These are phyloP conservation scores for Chaetoderma sp. DNA, from an alignment of 2,888 invertebrate species.

Conservation along the genomic window DNA sequence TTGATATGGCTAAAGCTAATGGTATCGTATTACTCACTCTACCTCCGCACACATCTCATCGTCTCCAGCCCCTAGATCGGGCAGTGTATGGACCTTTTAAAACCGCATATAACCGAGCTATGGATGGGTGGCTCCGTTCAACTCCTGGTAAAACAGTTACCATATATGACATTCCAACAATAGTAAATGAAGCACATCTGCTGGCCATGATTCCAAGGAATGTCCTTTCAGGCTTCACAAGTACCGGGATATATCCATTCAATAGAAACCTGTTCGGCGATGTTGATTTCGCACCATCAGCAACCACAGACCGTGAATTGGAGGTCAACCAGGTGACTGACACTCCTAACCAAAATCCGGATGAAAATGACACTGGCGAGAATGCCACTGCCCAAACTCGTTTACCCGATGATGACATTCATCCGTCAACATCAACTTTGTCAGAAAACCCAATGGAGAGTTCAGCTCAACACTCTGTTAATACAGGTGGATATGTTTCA, in stretches of 20 bases:
- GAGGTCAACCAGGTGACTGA: too few relatives aligned
- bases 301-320: neutral
- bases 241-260: constrained; percentile 5
- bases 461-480: too few relatives aligned
- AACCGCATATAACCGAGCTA: constrained; percentile 48
- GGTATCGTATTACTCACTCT: constrained; percentile 35
- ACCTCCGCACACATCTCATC: constrained; percentile 34
- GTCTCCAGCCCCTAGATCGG: constrained; percentile 35
- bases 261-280: constrained; percentile 4
- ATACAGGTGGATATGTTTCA: neutral
- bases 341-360: too few relatives aligned
- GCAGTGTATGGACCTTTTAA: constrained; percentile 58
- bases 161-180: constrained; percentile 24
- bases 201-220: constrained; percentile 11
- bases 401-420: too few relatives aligned
- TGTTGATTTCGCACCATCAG: neutral
- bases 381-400: neutral
- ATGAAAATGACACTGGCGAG: neutral
- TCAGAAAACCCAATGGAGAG: too few relatives aligned
- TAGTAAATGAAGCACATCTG: constrained; percentile 13
- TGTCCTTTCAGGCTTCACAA: constrained; percentile 7
- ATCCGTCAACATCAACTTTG: too few relatives aligned
- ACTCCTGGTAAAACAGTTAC: constrained; percentile 60
- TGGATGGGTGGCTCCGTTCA: constrained; percentile 57
- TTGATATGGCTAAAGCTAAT: constrained; percentile 26